Evolutionary conservation across 1,140 invertebrate species (phyloP).

Genomic region (Sarcophaga bullata): DNA sequence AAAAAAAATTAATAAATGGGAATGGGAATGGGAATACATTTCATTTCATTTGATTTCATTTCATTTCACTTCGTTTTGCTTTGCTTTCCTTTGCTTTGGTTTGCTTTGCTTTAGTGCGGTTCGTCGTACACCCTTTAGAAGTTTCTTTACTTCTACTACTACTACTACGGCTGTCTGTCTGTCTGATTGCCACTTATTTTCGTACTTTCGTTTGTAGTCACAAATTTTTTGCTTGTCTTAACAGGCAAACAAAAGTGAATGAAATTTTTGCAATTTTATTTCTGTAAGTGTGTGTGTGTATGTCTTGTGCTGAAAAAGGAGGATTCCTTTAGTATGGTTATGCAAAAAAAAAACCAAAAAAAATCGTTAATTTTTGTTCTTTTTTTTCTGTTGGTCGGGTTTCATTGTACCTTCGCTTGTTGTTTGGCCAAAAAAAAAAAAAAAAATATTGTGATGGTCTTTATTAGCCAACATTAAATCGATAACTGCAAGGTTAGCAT

Average conservation of each 20-base stretch:
- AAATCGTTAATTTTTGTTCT: conserved; percentile 43
- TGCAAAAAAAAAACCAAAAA: conserved; percentile 36
- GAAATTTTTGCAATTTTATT: neutral
- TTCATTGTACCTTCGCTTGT: no score
- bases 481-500: conserved; percentile 36
- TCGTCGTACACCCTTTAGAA: conserved; percentile 30
- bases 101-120: no score
- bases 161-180: neutral
- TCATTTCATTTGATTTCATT: conserved; percentile 24
- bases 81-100: no score
- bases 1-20: conserved; percentile 26
- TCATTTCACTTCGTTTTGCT: no score
- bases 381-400: neutral
- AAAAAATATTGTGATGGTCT: conserved; percentile 35
- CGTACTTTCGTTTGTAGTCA: neutral
- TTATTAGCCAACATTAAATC: conserved; percentile 41
- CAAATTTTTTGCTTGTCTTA: neutral
- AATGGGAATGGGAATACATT: neutral
- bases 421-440: neutral
- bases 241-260: neutral
- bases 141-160: neutral
- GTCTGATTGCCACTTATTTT: conserved; percentile 6
- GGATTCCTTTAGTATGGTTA: no score
- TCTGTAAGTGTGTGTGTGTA: neutral
- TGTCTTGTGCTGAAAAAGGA: neutral